A percentile compares a stretch with the other conserved stretches of the same genome.
Evolutionary conservation across 2,797 vertebrate species (phyloP).

Genomic region (Cossypha polioptera): DNA sequence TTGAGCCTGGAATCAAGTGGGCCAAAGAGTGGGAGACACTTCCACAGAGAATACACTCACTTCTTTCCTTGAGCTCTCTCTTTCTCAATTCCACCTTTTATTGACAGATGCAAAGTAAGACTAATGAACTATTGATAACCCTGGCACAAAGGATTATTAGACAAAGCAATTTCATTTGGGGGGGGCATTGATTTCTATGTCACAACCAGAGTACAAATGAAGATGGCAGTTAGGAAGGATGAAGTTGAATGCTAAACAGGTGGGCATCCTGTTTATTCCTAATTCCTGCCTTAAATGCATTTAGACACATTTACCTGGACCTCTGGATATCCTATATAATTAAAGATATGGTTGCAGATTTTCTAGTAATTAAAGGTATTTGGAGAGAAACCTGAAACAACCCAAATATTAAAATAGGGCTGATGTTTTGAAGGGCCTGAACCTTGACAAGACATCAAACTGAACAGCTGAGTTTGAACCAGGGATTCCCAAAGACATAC

Average conservation of each 20-base stretch:
- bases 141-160: constrained; percentile 49
- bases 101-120: constrained; percentile 43
- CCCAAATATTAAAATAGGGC: not conserved
- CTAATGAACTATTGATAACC: constrained; percentile 54
- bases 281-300: not conserved
- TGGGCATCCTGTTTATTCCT: not conserved
- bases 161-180: constrained; percentile 42
- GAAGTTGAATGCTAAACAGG: not conserved
- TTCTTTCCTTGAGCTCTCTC: not conserved
- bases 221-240: not conserved
- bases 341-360: rapidly evolving
- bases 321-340: not conserved
- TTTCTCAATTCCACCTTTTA: not conserved
- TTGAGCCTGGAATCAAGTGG: not conserved
- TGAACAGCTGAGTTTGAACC: not conserved
- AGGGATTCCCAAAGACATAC: not conserved
- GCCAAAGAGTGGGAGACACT: not conserved
- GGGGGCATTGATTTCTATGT: constrained; percentile 26
- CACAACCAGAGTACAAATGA: not conserved
- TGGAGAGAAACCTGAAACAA: not conserved
- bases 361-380: not conserved
- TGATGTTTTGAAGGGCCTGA: not conserved
- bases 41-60: not conserved
- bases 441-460: not conserved
- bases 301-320: not conserved